Evolutionary conservation across 2,888 invertebrate species (phyloP), one percentile per base, ranked within the genome.

Genomic region (Oeneis ivallda): DNA sequence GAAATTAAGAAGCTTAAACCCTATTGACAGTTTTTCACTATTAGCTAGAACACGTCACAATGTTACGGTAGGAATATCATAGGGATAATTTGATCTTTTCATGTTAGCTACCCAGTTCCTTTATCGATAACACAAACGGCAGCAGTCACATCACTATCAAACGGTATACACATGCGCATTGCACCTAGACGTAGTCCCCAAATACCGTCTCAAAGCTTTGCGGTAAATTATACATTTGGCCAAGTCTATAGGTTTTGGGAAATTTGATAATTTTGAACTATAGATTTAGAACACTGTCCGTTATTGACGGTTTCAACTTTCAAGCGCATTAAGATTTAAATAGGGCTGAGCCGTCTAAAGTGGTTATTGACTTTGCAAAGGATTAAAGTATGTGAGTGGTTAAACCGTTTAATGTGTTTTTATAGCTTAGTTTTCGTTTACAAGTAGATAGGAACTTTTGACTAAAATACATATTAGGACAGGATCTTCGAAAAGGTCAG

Each of bases 111-210:
- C 26, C 26, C 26, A 26, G 4, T 26, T 37, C 13, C 17, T 60
- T 10, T 45, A 67, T 62, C 64, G 64, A 67, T 63, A 62, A 17
- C 63, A 41, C 54, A 9, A 26, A 52, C 52, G 13, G 32, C 32
- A 61, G 34, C 49, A 63, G 67, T 50, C 73, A 19, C 84, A 67
- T 73, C 86, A 72, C 85, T 87, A 81, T 2, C 64, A 72, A 75
- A 76, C 68, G 72, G 71, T 72, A 69, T 70, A 76, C 82, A 76
- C 89, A 85, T 87, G 89, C 89, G 88, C 83, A 76, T 47, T 75
- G 49, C 41, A 62, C 11, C 60, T 69, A 76, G 76, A 74, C 67
- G 50, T 68, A 68, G 60, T 74, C 76, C 74, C 71, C 72, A 70
- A 76, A 76, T 70, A 72, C 74, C 69, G 69, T 72, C 67, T 70